Evolutionary conservation across 2,797 vertebrate genomes (phyloP), one percentile per base, ranked within the genome.

Genomic region (Pelodytes ibericus): DNA sequence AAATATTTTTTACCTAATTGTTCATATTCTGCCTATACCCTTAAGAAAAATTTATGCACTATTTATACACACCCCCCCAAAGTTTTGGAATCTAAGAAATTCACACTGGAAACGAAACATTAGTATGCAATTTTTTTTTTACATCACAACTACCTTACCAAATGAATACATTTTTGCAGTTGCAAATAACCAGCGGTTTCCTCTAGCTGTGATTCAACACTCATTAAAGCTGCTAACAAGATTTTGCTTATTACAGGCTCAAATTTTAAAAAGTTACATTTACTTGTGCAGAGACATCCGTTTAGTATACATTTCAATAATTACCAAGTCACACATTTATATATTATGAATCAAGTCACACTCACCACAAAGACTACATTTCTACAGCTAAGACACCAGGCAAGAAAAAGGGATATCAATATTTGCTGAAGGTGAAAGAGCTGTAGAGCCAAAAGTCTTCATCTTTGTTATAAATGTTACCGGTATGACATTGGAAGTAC

Each of bases 201-300:
- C 70, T 80, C 72, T 82, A 82, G 74, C 75, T 82, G 76, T 70
- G 61, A 81, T 83, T 82, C 80, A 83, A 81, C 65, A 81, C 82
- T 84, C 77, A 82, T 81, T 70, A 84, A 83, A 83, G 61, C 61
- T 84, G 73, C 62, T 80, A 84, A 83, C 60, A 82, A 82, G 74
- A 67, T 85, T 81, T 81, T 82, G 74, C 53, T 80, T 81, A 81
- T 79, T 85, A 80, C 58, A 81, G 72, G 53, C 67, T 85, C 77
- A 81, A 79, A 79, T 82, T 69, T 80, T n/a, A n/a, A n/a, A 74
- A 56, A 81, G 71, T 83, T 84, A 82, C 47, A 81, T 75, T 83
- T 84, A 81, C 72, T 64, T 76, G 72, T 69, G 30, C 66, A 72
- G 83, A 80, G 68, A 81, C 29, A 82, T 79, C 73, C 69, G 36